Evolutionary conservation across 1,140 invertebrate species (phyloP).

Genomic region (Helicoverpa zea): DNA sequence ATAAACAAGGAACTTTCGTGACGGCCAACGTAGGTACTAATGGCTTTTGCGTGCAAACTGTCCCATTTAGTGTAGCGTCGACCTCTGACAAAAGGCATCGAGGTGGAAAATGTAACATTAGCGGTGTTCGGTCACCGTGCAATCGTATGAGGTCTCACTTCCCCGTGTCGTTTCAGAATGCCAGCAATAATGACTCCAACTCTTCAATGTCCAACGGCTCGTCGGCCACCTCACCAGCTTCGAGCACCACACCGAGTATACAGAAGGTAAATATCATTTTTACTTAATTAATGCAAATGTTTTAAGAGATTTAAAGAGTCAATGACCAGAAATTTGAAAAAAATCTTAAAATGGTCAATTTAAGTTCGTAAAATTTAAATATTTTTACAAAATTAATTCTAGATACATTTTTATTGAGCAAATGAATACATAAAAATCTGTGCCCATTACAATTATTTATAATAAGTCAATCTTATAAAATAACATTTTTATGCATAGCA

Average conservation of each 20-base stretch:
- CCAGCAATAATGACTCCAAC: slow-evolving; percentile 82
- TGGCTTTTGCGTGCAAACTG: slow-evolving; percentile 41
- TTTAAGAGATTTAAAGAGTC: neutral
- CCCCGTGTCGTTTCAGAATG: slow-evolving; percentile 74
- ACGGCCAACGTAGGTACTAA: neutral
- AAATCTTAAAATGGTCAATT: neutral
- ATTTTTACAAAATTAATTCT: neutral
- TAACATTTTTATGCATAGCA: slow-evolving; percentile 1
- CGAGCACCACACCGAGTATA: slow-evolving; percentile 83
- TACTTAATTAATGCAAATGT: neutral
- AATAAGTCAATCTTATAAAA: slow-evolving; percentile 12
- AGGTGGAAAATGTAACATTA: slow-evolving; percentile 65
- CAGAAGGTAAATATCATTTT: slow-evolving; percentile 78
- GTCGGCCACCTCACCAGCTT: slow-evolving; percentile 83
- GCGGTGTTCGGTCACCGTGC: slow-evolving; percentile 29
- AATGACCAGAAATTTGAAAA: neutral
- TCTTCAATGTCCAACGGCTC: slow-evolving; percentile 86
- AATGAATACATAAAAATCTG: too few species aligned
- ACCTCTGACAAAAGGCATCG: slow-evolving; percentile 47
- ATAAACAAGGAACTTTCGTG: slow-evolving; percentile 7
- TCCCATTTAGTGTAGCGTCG: slow-evolving; percentile 36
- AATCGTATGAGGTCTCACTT: slow-evolving; percentile 52
- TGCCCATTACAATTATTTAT: slow-evolving; percentile 2
- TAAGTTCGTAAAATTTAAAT: too few species aligned
- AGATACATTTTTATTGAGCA: neutral